Percentiles rank a stretch among this genome's conserved stretches.
phyloP scores from a whole-genome alignment of 2,113 vertebrate genomes.

The Manacus vitellinus region DNA sequence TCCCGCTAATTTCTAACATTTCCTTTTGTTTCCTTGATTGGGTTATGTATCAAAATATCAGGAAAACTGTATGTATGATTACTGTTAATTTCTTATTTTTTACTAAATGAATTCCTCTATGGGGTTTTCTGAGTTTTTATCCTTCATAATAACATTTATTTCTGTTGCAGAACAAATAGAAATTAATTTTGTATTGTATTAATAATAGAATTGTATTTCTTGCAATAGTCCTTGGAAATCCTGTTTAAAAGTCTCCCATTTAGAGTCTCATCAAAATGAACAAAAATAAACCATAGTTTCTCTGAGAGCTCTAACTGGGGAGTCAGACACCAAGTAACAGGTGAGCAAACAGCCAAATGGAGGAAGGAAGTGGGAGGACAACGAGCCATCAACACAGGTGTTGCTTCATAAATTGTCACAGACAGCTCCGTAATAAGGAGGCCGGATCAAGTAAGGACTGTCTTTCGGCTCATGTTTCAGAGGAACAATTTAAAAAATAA shows the following conservation, averaged over 20 bases:
- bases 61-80: neutral
- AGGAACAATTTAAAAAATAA: neutral
- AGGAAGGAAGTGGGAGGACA: conserved; percentile 19
- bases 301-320: neutral
- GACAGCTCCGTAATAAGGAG: neutral
- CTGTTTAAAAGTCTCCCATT: neutral
- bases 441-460: neutral
- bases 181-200: too few species aligned
- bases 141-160: neutral
- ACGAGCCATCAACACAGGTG: fast-evolving
- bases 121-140: neutral
- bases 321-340: neutral
- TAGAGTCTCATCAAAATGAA: neutral
- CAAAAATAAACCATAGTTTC: neutral
- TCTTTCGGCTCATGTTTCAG: neutral
- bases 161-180: neutral
- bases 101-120: neutral
- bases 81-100: neutral
- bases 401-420: conserved; percentile 13
- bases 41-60: neutral
- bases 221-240: neutral
- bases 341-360: neutral
- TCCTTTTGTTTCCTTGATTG: neutral
- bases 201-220: neutral
- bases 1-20: neutral